Evolutionary conservation across 2,888 invertebrate species (phyloP).

Genomic region (Calameuta idolon): DNA sequence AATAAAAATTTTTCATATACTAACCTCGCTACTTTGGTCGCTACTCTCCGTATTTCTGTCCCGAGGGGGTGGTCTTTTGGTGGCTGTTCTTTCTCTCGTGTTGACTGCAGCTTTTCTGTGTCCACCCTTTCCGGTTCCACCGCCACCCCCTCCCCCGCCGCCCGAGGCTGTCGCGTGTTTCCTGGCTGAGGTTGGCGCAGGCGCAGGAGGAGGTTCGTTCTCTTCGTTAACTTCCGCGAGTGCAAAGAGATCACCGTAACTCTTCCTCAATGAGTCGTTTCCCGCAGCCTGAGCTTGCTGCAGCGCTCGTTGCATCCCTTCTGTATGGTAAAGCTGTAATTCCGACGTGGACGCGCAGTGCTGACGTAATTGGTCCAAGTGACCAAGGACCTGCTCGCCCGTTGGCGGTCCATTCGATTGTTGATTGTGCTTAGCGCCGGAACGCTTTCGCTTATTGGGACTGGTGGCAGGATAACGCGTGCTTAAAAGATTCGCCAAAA

Average conservation of each 20-base stretch:
- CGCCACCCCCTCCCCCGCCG: conserved; percentile 41
- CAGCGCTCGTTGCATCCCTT: conserved; percentile 91
- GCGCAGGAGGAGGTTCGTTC: conserved; percentile 74
- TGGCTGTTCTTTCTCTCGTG: conserved; percentile 56
- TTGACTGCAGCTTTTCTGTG: conserved; percentile 56
- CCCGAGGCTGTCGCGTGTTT: conserved; percentile 54
- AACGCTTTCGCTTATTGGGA: conserved; percentile 91
- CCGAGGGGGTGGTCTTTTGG: conserved; percentile 57
- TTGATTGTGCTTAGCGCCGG: conserved; percentile 77
- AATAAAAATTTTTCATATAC: conserved; percentile 27
- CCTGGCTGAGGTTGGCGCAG: conserved; percentile 71
- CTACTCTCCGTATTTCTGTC: conserved; percentile 68
- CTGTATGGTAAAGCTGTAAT: conserved; percentile 82
- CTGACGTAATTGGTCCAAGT: conserved; percentile 89
- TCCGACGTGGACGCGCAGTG: conserved; percentile 72
- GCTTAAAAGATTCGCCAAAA: conserved; percentile 82
- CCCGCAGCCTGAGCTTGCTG: conserved; percentile 89
- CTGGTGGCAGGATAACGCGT: conserved; percentile 88
- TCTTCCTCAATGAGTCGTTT: conserved; percentile 89
- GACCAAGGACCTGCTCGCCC: conserved; percentile 89
- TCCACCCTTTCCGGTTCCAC: conserved; percentile 28
- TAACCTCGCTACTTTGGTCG: conserved; percentile 85
- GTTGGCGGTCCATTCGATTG: conserved; percentile 78
- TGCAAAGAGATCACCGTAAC: conserved; percentile 90
- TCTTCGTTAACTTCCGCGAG: conserved; percentile 84